A percentile compares a stretch with the other conserved stretches of the same genome.
These are phyloP conservation scores for Dromococcyx pavoninus DNA, from an alignment of 2,797 vertebrate species.

Conservation along the genomic window DNA sequence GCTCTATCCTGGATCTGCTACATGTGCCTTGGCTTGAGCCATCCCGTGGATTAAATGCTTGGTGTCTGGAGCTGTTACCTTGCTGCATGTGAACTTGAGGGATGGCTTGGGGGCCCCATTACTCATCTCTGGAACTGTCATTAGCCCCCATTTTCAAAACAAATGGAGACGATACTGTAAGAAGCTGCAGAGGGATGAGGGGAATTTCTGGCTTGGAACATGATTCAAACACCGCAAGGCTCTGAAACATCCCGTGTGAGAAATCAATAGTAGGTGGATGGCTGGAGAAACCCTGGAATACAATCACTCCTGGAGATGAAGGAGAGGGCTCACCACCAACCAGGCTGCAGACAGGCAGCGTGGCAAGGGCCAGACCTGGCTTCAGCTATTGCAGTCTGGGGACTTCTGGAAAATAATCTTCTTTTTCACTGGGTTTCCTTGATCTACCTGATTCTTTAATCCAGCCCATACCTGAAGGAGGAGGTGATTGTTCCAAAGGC, in stretches of 20 bases:
- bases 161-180: neutral
- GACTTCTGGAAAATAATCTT: neutral
- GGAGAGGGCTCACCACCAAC: neutral
- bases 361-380: neutral
- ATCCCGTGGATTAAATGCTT: rapidly evolving
- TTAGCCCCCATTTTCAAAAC: neutral
- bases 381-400: neutral
- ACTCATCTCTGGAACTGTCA: rapidly evolving
- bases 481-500: neutral
- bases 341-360: too few species aligned
- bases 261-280: rapidly evolving
- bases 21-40: neutral
- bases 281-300: neutral
- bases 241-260: neutral
- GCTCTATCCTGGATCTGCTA: neutral
- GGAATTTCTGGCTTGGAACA: neutral
- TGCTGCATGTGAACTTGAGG: neutral
- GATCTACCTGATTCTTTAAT: too few species aligned
- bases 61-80: rapidly evolving
- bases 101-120: neutral
- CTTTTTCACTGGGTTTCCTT: neutral
- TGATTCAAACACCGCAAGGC: rapidly evolving
- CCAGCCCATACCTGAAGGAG: neutral
- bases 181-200: rapidly evolving
- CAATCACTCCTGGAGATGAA: rapidly evolving